These are phyloP conservation scores for Syrphus vitripennis DNA, from an alignment of 2,888 invertebrate genomes.

Conservation along the genomic window DNA sequence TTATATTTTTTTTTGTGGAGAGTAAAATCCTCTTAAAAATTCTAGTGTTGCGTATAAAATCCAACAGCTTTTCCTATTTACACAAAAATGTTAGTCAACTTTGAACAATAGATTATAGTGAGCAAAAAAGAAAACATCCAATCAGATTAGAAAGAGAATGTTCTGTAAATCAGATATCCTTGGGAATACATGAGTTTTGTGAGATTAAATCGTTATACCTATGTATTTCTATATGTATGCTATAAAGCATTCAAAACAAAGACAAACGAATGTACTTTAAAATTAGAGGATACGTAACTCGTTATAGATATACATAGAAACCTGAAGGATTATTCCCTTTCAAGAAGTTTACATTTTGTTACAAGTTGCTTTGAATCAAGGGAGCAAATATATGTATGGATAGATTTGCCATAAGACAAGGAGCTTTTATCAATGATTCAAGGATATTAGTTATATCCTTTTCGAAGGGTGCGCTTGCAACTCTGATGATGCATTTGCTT, in stretches of 20 bases:
- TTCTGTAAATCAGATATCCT: background rate
- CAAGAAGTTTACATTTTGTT: background rate
- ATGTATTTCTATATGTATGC: no score
- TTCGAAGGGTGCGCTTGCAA: background rate
- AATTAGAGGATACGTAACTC: background rate
- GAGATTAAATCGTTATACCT: constrained; percentile 5
- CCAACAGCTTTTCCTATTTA: background rate
- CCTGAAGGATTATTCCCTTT: background rate
- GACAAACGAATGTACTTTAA: background rate
- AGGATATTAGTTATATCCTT: background rate
- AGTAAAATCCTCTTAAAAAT: background rate
- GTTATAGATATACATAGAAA: no score
- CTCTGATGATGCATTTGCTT: background rate
- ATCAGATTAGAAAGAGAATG: background rate
- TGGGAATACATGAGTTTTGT: background rate
- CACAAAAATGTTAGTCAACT: background rate
- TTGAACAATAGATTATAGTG: background rate
- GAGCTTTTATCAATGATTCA: background rate
- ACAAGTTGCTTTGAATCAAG: background rate
- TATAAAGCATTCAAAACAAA: background rate
- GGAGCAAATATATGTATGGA: background rate
- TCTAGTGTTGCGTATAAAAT: background rate
- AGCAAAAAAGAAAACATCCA: background rate
- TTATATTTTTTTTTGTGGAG: background rate
- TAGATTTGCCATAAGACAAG: background rate